A percentile compares a stretch with the other conserved stretches of the same genome.
These are phyloP conservation scores for Lumbricus terrestris DNA, from an alignment of 2,888 invertebrate genomes.

Conservation along the genomic window DNA sequence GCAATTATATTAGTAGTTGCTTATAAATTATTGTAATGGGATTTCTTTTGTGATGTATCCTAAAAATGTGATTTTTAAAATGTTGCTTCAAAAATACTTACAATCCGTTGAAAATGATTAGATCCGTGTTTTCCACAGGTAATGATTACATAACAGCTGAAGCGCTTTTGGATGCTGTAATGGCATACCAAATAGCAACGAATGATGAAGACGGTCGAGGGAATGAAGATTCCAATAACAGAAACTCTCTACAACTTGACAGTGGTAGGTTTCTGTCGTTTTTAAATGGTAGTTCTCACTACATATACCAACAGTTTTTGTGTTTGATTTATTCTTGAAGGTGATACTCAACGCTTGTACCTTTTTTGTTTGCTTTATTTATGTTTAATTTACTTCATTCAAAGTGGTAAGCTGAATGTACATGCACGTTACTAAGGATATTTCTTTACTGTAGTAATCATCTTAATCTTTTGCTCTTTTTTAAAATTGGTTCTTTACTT, in stretches of 20 bases:
- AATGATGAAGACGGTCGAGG: background rate
- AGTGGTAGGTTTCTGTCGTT: background rate
- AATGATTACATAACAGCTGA: background rate
- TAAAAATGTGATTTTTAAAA: no score
- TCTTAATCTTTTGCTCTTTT: background rate
- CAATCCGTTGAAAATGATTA: background rate
- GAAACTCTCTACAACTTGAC: background rate
- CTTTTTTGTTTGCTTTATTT: background rate
- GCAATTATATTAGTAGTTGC: background rate
- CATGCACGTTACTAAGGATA: background rate
- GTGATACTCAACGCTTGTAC: background rate
- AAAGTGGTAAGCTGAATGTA: background rate
- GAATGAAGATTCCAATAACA: background rate
- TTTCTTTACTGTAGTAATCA: background rate
- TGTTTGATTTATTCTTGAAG: background rate
- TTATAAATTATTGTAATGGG: background rate
- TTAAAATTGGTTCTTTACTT: background rate
- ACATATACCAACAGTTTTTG: background rate
- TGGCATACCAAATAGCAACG: background rate
- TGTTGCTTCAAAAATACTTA: background rate
- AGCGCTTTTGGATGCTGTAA: conserved; percentile 5
- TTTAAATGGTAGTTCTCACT: background rate
- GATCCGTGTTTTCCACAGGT: background rate
- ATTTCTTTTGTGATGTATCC: no score
- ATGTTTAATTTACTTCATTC: background rate